A percentile compares a stretch with the other conserved stretches of the same genome.
These are phyloP conservation scores for Nothobranchius furzeri DNA, from an alignment of 2,113 vertebrate genomes.

Conservation along the genomic window DNA sequence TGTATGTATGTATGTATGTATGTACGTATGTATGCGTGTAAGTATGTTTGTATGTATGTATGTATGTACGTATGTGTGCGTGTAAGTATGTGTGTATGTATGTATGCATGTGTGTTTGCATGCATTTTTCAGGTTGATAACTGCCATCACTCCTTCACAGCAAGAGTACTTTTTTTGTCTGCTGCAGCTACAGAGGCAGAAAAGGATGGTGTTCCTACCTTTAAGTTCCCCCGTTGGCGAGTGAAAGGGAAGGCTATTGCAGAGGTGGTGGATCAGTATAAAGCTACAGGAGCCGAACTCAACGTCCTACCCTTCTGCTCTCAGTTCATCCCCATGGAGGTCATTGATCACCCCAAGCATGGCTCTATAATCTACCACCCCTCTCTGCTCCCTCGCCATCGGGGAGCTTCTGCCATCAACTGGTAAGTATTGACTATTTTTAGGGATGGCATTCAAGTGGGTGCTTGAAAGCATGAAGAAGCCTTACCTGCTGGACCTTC, in stretches of 20 bases:
- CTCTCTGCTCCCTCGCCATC: slow-evolving; percentile 92
- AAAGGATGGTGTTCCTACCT: slow-evolving; percentile 94
- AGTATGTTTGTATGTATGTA: too few relatives aligned
- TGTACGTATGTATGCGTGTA: too few relatives aligned
- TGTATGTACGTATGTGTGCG: too few relatives aligned
- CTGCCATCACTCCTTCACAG: too few relatives aligned
- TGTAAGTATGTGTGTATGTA: too few relatives aligned
- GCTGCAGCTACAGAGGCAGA: slow-evolving; percentile 87
- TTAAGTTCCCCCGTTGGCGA: slow-evolving; percentile 95
- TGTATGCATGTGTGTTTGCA: too few relatives aligned
- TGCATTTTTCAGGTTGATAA: too few relatives aligned
- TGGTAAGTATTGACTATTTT: slow-evolving; percentile 78
- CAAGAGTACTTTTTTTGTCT: neutral
- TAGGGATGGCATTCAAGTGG: too few relatives aligned
- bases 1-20: too few relatives aligned
- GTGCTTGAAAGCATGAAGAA: neutral
- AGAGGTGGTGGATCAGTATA: slow-evolving; percentile 90
- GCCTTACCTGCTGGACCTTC: too few relatives aligned
- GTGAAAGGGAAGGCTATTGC: slow-evolving; percentile 89
- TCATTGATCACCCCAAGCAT: slow-evolving; percentile 88
- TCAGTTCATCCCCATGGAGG: slow-evolving; percentile 97
- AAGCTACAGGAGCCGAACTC: slow-evolving; percentile 91
- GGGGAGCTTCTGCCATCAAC: slow-evolving; percentile 97
- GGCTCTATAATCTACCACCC: slow-evolving; percentile 99
- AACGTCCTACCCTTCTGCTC: slow-evolving; percentile 98